A percentile compares a stretch with the other conserved stretches of the same genome.
These are phyloP conservation scores for Typhlichthys eigenmanni DNA, from an alignment of 2,797 vertebrate genomes.

Conservation along the genomic window DNA sequence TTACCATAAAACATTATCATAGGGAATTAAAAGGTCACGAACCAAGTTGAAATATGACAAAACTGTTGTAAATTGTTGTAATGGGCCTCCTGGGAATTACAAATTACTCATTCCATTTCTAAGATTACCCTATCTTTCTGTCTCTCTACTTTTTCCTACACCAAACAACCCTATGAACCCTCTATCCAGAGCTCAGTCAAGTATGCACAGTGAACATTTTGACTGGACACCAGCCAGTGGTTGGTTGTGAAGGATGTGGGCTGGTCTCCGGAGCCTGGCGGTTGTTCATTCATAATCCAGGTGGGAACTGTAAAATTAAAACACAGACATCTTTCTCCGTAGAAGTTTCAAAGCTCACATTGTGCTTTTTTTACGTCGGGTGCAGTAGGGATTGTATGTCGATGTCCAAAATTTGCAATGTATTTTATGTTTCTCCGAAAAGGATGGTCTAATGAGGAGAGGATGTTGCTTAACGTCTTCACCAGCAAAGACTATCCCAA, in stretches of 20 bases:
- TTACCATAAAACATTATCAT: too few species aligned
- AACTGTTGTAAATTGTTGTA: conserved; percentile 28
- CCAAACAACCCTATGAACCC: conserved; percentile 41
- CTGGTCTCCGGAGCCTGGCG: conserved; percentile 63
- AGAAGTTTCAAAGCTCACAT: conserved; percentile 62
- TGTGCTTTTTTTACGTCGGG: conserved; percentile 52
- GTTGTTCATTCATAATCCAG: conserved; percentile 77
- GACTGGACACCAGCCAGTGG: conserved; percentile 69
- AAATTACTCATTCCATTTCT: conserved; percentile 3
- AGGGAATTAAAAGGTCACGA: too few species aligned
- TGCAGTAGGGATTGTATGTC: conserved; percentile 22
- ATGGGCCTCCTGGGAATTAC: conserved; percentile 37
- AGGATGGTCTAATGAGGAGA: background rate
- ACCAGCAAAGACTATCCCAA: too few species aligned
- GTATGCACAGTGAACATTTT: conserved; percentile 63
- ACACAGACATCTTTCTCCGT: conserved; percentile 59
- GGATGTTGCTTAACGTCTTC: too few species aligned
- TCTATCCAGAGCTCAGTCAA: conserved; percentile 49
- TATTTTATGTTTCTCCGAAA: conserved; percentile 20
- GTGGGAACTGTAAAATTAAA: conserved; percentile 73
- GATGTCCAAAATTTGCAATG: conserved; percentile 12
- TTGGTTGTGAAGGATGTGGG: conserved; percentile 71
- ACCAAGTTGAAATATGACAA: conserved; percentile 24
- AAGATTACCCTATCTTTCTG: conserved; percentile 15
- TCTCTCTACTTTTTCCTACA: background rate